phyloP scores from a whole-genome alignment of 2,113 vertebrate species.

The Hyperopisus bebe region DNA sequence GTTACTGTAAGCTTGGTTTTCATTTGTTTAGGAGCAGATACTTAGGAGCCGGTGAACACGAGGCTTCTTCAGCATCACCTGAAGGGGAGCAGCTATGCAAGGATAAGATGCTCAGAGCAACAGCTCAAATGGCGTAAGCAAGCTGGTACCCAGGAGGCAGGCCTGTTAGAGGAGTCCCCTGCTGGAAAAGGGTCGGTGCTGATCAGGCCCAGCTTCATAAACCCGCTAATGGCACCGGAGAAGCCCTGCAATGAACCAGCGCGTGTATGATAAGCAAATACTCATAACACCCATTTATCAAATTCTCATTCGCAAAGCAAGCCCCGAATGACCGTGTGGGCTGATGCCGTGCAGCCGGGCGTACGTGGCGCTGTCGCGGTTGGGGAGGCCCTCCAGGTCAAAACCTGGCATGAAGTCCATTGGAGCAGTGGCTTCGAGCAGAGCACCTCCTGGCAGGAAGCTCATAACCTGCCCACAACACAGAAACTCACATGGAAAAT shows the following conservation, averaged over 20 bases:
- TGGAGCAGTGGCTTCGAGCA: constrained; percentile 67
- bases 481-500: neutral
- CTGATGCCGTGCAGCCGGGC: constrained; percentile 78
- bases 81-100: neutral
- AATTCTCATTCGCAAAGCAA: constrained; percentile 68
- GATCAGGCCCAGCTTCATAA: constrained; percentile 85
- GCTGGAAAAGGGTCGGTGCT: constrained; percentile 64
- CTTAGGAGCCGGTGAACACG: neutral
- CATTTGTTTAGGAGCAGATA: neutral
- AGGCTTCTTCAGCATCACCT: neutral
- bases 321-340: constrained; percentile 82
- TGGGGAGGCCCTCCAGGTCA: constrained; percentile 88
- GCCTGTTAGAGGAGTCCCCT: constrained; percentile 48
- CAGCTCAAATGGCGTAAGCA: neutral
- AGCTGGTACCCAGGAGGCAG: neutral
- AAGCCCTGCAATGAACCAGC: constrained; percentile 69
- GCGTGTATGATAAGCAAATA: neutral
- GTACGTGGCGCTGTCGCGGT: constrained; percentile 88
- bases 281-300: neutral
- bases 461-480: constrained; percentile 52
- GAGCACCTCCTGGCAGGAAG: constrained; percentile 68
- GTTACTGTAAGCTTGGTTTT: neutral
- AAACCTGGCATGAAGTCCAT: constrained; percentile 90
- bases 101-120: neutral
- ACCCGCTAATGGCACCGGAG: constrained; percentile 71